Base-by-base conservation (phyloP, 1,140 invertebrate genomes). In the Aphidius ervi region DNA sequence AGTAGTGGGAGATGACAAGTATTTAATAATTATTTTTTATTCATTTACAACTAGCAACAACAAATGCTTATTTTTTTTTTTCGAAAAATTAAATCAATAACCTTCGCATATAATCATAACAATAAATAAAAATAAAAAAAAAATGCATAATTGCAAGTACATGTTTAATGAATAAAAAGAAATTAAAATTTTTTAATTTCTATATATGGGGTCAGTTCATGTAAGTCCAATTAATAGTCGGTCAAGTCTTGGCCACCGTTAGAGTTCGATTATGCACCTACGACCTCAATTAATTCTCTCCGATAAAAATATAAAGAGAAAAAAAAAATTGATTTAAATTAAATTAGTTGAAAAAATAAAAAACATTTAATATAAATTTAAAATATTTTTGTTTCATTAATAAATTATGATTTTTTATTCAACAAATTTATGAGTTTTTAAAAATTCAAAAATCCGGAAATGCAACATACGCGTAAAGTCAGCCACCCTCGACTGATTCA, bases 151-250 rank as follows among this genome's bases (percentile, higher is more conserved):
- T 37, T 31, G 37, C 23, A 31, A 4, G 2, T 31, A 31, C 23
- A 31, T 31, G 23, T 31, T 31, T 31, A 2, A 31, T 5, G 37
- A 56, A 16, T 10, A 45, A 46, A 23, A 10, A 37, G 23, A 6
- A 58, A 50, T 16, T 16, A 16, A 16, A 16, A 9, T 59, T 50
- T 39, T 50, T 50, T 9, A 39, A 52, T 41, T 59, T 9, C 42
- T 54, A 41, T 54, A 40, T 54, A 31, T 59, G 47, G 57, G 47
- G 48, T 59, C 47, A 59, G 47, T 50, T 47, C 57, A 59, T 68
- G 68, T 69, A 68, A 67, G 62, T 72, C 70, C 68, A 72, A 72
- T 72, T 70, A 72, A 72, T 69, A 71, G 68, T 67, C 71, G 50
- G 67, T 67, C 64, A 61, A 63, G 46, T 31, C 23, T 46, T 56